Percentiles rank a stretch among this genome's conserved stretches.
Conservation (phyloP, 1,140 invertebrate species). For the Probaryconus sp. region DNA sequence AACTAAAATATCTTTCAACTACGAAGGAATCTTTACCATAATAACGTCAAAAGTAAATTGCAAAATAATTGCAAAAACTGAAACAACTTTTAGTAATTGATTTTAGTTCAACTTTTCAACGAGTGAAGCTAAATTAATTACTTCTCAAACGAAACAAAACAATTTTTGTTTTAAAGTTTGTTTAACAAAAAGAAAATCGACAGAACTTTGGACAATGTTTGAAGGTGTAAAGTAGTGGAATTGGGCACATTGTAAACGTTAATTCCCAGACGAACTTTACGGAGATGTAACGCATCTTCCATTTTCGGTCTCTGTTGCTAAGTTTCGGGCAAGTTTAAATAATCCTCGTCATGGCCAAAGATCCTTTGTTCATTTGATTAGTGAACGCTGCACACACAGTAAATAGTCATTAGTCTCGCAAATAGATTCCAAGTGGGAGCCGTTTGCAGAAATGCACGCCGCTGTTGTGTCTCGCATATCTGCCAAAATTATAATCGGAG, state of each 20-base stretch:
- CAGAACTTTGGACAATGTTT: slow-evolving; percentile 6
- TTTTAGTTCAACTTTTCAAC: too few species aligned
- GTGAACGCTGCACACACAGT: slow-evolving; percentile 66
- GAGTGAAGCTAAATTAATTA: too few species aligned
- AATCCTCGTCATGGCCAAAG: slow-evolving; percentile 68
- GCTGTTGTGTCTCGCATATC: too few species aligned
- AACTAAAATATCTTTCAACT: slow-evolving; percentile 40
- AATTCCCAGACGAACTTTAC: slow-evolving; percentile 59
- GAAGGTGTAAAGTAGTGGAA: slow-evolving; percentile 40
- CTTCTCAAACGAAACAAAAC: too few species aligned
- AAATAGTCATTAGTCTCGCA: slow-evolving; percentile 73
- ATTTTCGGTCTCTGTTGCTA: slow-evolving; percentile 14
- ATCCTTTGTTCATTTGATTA: slow-evolving; percentile 74
- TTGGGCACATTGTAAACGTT: slow-evolving; percentile 42
- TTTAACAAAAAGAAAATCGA: not conserved
- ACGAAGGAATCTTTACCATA: slow-evolving; percentile 33
- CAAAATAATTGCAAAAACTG: too few species aligned
- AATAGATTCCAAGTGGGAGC: slow-evolving; percentile 62
- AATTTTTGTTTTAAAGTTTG: too few species aligned
- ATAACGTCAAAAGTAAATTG: too few species aligned
- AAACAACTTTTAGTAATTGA: too few species aligned
- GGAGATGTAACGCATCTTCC: slow-evolving; percentile 48
- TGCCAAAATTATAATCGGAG: too few species aligned
- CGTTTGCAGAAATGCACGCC: not conserved
- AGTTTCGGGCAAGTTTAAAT: slow-evolving; percentile 54